Conservation (phyloP, 2,888 invertebrate species). For the Eubasilissa splendida region DNA sequence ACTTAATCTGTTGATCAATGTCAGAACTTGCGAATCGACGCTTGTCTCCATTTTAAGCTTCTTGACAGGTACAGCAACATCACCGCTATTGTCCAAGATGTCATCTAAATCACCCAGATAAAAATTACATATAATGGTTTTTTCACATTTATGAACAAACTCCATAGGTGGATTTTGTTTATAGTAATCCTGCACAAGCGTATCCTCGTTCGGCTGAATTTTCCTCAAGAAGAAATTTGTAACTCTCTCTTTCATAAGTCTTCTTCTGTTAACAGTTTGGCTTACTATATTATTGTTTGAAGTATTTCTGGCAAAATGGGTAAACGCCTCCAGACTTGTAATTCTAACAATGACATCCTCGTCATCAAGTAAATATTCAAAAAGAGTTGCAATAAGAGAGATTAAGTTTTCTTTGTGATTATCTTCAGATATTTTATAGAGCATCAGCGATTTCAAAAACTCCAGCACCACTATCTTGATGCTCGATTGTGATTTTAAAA, state of each 20-base stretch:
- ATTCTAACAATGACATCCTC: slow-evolving; percentile 17
- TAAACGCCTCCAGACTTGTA: slow-evolving; percentile 33
- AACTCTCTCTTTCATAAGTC: slow-evolving; percentile 13
- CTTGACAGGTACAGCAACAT: slow-evolving; percentile 64
- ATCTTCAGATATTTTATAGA: slow-evolving; percentile 27
- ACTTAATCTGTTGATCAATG: slow-evolving; percentile 63
- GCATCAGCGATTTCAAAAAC: slow-evolving; percentile 10
- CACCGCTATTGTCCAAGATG: slow-evolving; percentile 62
- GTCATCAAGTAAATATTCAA: slow-evolving; percentile 31
- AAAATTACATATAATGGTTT: slow-evolving; percentile 59
- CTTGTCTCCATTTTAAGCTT: slow-evolving; percentile 63
- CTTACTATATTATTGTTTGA: slow-evolving; percentile 30
- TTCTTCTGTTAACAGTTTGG: slow-evolving; percentile 23
- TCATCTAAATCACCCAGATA: slow-evolving; percentile 66
- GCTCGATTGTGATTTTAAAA: slow-evolving; percentile 26
- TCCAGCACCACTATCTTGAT: slow-evolving; percentile 31
- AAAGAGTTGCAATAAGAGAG: slow-evolving; percentile 20
- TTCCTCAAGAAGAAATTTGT: slow-evolving; percentile 28
- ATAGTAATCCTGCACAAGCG: not conserved
- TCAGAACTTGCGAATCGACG: slow-evolving; percentile 60
- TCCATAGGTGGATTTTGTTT: not conserved
- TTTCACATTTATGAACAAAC: slow-evolving; percentile 32
- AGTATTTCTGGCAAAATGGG: slow-evolving; percentile 36
- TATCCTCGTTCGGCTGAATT: not conserved
- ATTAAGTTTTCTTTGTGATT: slow-evolving; percentile 3